Percentiles rank a stretch among this genome's conserved stretches.
phyloP scores from a whole-genome alignment of 2,888 invertebrate species.

The Sisyra nigra region DNA sequence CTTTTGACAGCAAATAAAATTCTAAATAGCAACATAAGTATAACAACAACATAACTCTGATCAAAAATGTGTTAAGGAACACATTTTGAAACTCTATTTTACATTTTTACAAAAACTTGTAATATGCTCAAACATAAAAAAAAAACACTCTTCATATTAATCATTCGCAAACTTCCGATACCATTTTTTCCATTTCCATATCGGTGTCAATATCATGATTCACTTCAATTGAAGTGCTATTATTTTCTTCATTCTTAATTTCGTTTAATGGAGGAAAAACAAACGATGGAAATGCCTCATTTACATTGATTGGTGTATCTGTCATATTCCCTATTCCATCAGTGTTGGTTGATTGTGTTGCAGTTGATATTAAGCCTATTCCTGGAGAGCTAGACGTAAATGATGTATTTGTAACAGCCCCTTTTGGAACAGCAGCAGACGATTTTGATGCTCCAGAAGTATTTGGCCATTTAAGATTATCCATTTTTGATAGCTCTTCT shows the following conservation, averaged over 20 bases:
- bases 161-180: conserved; percentile 48
- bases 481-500: conserved; percentile 33
- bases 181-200: conserved; percentile 64
- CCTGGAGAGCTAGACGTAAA: conserved; percentile 2
- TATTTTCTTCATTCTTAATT: conserved; percentile 12
- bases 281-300: conserved; percentile 8
- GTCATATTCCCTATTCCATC: conserved; percentile 16
- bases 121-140: no score
- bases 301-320: conserved; percentile 14
- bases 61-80: no score
- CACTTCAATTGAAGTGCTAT: conserved; percentile 15
- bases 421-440: background rate
- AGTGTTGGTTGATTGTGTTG: conserved; percentile 16
- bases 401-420: background rate
- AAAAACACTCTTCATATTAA: conserved; percentile 15
- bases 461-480: conserved; percentile 14
- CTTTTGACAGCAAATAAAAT: no score
- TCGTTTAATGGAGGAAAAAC: no score
- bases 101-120: background rate
- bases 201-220: conserved; percentile 40
- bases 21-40: no score
- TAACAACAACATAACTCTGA: no score
- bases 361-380: conserved; percentile 15
- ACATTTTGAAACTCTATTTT: no score
- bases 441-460: background rate